Evolutionary conservation across 2,797 vertebrate genomes (phyloP), one percentile per base, ranked within the genome.

Genomic region (Taeniopygia guttata): DNA sequence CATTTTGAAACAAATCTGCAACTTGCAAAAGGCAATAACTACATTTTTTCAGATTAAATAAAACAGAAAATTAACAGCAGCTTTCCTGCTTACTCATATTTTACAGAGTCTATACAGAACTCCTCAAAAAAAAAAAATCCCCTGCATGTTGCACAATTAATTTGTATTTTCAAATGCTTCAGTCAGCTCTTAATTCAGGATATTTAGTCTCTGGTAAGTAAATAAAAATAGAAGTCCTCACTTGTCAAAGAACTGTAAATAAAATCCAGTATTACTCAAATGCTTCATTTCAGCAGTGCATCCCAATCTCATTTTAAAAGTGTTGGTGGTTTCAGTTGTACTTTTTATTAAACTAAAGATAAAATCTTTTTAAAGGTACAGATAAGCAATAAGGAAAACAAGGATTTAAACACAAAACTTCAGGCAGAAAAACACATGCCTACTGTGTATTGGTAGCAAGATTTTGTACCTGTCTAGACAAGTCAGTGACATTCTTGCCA

Each of bases 381-480:
- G 80, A 69, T 56, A 94, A 92, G 67, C 62, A 88, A 66, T 54
- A 90, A 30, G 26, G 38, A 92, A 80, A 91, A 49, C 26, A 70
- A 84, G 32, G 10, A 16, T 77, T 92, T 89, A 87, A 93, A 66
- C 7, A 63, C 46, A 75, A 78, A 84, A 89, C 27, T 78, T 70
- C 32, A 88, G 56, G 60, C 52, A 94, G 59, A 90, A 84, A 70
- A 60, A 42, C 52, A 76, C 70, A 79, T 36, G 51, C 56, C 70
- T 87, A 32, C 45, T 21, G 60, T 2, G 6, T 72, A 52, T 22
- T 84, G 42, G 88, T 59, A 96, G 62, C 48, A 73, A 75, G 63
- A 48, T 85, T 84, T 72, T 54, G 36, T 29, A 93, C 78, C 75
- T 92, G 95, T 68, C 84, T 54, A 77, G 90, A 82, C 96, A 96